A percentile compares a stretch with the other conserved stretches of the same genome.
phyloP scores from a whole-genome alignment of 2,888 invertebrate genomes.

The Cremastobaeus sp. region DNA sequence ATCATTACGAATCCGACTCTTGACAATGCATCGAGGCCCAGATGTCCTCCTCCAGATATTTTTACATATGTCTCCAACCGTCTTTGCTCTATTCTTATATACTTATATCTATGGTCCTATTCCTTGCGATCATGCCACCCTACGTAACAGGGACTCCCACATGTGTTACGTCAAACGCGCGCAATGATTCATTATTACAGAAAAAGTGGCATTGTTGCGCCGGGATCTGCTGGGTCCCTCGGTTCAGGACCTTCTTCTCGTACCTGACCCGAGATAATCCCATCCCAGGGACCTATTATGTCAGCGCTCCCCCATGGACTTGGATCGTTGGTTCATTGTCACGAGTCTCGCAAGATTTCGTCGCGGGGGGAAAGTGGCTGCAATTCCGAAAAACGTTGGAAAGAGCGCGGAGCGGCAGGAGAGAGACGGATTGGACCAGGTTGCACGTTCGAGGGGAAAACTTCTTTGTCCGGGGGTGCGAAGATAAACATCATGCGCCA shows the following conservation, averaged over 20 bases:
- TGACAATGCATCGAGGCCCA: constrained; percentile 39
- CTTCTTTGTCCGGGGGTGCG: constrained; percentile 54
- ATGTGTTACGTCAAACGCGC: constrained; percentile 62
- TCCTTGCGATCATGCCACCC: constrained; percentile 27
- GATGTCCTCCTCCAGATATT: constrained; percentile 57
- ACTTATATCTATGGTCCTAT: constrained; percentile 19
- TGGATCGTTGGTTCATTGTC: constrained; percentile 64
- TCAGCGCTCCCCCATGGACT: constrained; percentile 68
- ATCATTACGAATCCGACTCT: constrained; percentile 21
- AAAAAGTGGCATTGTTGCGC: constrained; percentile 65
- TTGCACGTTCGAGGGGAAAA: constrained; percentile 21
- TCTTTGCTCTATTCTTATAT: constrained; percentile 50
- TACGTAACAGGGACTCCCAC: constrained; percentile 68
- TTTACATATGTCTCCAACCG: constrained; percentile 58
- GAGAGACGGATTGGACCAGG: background rate
- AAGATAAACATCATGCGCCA: constrained; percentile 60
- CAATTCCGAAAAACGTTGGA: constrained; percentile 51
- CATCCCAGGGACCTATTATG: constrained; percentile 71
- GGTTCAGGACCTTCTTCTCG: constrained; percentile 42
- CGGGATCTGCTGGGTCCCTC: constrained; percentile 23
- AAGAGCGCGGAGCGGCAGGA: constrained; percentile 12
- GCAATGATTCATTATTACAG: constrained; percentile 52
- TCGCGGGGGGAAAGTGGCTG: constrained; percentile 38
- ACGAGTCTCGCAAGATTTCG: constrained; percentile 48
- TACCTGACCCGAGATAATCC: constrained; percentile 78